A percentile compares a stretch with the other conserved stretches of the same genome.
phyloP scores from a whole-genome alignment of 2,888 invertebrate genomes.

The Synergus laeviventris region DNA sequence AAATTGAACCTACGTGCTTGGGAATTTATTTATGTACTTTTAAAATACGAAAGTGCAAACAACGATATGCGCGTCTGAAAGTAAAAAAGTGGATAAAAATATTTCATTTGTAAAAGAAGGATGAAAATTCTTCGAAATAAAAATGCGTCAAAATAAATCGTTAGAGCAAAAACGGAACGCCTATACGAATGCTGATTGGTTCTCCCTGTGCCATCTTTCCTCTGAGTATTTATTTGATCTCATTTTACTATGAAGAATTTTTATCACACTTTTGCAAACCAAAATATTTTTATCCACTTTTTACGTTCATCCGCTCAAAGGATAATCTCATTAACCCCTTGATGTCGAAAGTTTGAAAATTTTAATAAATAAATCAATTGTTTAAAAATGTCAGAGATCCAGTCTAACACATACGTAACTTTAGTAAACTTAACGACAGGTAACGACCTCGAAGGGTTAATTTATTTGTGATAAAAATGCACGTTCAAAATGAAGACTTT shows the following conservation, averaged over 20 bases:
- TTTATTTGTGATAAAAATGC: not conserved
- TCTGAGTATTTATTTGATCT: no score
- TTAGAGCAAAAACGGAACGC: no score
- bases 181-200: no score
- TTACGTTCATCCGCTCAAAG: not conserved
- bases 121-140: no score
- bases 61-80: no score
- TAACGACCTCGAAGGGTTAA: not conserved
- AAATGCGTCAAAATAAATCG: no score
- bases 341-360: not conserved
- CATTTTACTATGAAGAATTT: no score
- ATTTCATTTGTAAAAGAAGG: no score
- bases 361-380: not conserved
- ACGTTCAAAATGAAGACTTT: not conserved
- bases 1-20: conserved; percentile 1
- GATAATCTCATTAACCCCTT: not conserved
- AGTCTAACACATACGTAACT: not conserved
- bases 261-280: no score
- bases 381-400: not conserved
- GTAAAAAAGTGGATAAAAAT: no score
- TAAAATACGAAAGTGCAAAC: conserved; percentile 31
- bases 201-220: no score
- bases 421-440: not conserved
- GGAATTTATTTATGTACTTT: not conserved
- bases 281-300: no score